Evolutionary conservation across 1,140 invertebrate species (phyloP).

Genomic region (Drosophila murphyi): DNA sequence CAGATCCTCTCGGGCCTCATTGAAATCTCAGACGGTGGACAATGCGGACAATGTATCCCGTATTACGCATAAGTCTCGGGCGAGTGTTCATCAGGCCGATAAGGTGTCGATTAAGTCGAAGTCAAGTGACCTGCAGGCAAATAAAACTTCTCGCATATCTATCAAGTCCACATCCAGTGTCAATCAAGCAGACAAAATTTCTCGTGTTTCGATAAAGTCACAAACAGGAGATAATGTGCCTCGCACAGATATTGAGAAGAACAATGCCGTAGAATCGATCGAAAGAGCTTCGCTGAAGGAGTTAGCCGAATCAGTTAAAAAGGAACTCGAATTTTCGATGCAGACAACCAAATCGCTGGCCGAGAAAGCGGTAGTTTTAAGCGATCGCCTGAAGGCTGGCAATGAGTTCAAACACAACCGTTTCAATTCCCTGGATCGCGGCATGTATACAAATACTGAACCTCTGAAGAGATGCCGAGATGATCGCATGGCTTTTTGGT

Average conservation of each 20-base stretch:
- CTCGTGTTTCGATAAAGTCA: not conserved
- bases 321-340: conserved; percentile 1
- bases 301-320: conserved; percentile 8
- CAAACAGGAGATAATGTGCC: not conserved
- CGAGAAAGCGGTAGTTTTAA: conserved; percentile 35
- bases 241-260: not conserved
- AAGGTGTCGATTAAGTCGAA: not conserved
- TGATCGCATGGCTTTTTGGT: conserved; percentile 68
- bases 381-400: conserved; percentile 54
- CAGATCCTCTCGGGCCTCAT: not conserved
- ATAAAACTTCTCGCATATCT: not conserved
- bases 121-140: not conserved
- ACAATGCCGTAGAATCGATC: not conserved
- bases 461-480: conserved; percentile 35
- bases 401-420: conserved; percentile 54
- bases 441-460: conserved; percentile 27
- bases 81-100: not conserved
- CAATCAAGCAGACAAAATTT: not conserved
- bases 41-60: not conserved
- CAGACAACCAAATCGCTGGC: conserved; percentile 19
- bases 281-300: not conserved
- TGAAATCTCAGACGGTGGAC: not conserved
- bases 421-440: conserved; percentile 29
- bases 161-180: not conserved
- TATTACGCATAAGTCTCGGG: not conserved